Evolutionary conservation across 2,797 vertebrate genomes (phyloP).

Genomic region (Vultur gryphus): DNA sequence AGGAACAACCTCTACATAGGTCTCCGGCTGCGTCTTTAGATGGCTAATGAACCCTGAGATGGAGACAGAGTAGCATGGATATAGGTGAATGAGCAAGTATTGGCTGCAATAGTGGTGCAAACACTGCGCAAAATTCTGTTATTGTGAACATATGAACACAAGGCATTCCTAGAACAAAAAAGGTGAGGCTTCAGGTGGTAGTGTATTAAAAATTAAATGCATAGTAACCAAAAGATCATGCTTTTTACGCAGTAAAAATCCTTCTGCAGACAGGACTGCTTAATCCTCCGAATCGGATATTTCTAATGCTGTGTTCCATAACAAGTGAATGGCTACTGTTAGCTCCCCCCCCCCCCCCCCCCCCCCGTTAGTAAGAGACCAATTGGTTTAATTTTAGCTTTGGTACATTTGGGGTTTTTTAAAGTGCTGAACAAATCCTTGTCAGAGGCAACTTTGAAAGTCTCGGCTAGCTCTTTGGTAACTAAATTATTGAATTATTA

Average conservation of each 20-base stretch:
- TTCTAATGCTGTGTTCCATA: neutral
- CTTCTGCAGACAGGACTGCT: neutral
- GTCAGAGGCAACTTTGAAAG: neutral
- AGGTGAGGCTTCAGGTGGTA: neutral
- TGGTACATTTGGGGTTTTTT: neutral
- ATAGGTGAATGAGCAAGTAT: neutral
- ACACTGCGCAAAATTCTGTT: neutral
- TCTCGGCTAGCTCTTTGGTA: neutral
- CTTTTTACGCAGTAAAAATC: neutral
- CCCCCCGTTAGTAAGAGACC: neutral
- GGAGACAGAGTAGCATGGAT: accelerated
- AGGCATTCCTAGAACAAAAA: neutral
- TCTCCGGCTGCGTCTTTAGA: neutral
- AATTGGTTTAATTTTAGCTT: neutral
- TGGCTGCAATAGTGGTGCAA: neutral
- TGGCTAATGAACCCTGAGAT: neutral
- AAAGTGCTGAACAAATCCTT: neutral
- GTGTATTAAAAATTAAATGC: neutral
- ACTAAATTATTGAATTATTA: neutral
- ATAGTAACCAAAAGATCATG: neutral
- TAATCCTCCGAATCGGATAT: accelerated
- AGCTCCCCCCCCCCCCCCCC: no score
- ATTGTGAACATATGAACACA: accelerated
- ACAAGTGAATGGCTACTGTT: neutral
- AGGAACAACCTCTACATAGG: neutral